Evolutionary conservation across 2,113 vertebrate genomes (phyloP), one percentile per base, ranked within the genome.

Genomic region (Odocoileus virginianus): DNA sequence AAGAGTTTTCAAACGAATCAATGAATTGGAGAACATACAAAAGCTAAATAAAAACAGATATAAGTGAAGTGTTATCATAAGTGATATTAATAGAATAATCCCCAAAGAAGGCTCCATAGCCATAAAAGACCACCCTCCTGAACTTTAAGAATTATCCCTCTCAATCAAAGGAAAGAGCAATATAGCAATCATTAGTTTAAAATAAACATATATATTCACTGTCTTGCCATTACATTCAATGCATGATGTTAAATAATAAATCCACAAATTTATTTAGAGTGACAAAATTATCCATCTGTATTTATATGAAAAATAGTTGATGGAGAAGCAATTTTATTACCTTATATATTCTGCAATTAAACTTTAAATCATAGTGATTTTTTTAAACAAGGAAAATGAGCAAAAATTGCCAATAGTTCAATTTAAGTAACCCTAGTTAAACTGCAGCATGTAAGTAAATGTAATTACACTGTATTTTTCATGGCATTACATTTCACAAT

Each of bases 251-350:
- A 95, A 40, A 95, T 50, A 96, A 96, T 96, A 98, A 98, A 97
- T 57, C 43, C 61, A 7, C 7, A 97, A 98, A 97, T 98, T 98
- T 98, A 98, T 98, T 98, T 97, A 87, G 40, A 94, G 13, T 58
- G 67, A 96, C 27, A 87, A 87, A 96, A 98, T 84, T 96, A 97
- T 97, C 16, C n/a, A 91, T 85, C 27, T 33, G 0, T 25, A 93
- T 87, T 95, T 55, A 91, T 84, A 95, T 94, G 0, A 50, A 92
- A 52, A 89, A 85, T 60, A 64, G 45, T 87, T 93, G 45, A 95
- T 95, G 47, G 15, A 96, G 61, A 97, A 96, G n/a, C 60, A 96
- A 23, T 47, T 97, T 97, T 98, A 91, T 76, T 89, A 47, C 87
- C 83, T 82, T 96, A 90, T 88, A 94, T 98, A 71, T 90, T 97